These are phyloP conservation scores for Dendrolimus kikuchii DNA, from an alignment of 1,140 invertebrate genomes.

Conservation along the genomic window DNA sequence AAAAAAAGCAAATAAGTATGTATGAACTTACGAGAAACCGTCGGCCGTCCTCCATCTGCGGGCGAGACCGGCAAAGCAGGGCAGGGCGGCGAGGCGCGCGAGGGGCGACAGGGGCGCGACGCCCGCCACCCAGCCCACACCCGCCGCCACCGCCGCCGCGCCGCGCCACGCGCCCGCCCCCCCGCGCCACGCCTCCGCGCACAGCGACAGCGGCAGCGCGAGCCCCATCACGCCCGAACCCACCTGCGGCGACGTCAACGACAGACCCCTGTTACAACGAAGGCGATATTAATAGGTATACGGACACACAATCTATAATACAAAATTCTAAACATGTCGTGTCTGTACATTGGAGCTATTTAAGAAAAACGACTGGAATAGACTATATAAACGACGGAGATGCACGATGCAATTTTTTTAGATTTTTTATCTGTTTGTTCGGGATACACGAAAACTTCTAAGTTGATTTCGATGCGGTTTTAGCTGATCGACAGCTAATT, in stretches of 20 bases:
- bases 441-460: no score
- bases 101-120: slow-evolving; percentile 9
- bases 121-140: slow-evolving; percentile 31
- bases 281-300: slow-evolving; percentile 2
- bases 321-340: no score
- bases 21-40: slow-evolving; percentile 34
- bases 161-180: slow-evolving; percentile 19
- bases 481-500: no score
- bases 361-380: no score
- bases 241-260: slow-evolving; percentile 36
- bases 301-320: not conserved
- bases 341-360: no score
- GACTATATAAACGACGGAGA: no score
- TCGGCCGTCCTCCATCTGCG: slow-evolving; percentile 20
- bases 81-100: slow-evolving; percentile 9
- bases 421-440: no score
- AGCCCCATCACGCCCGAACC: slow-evolving; percentile 29
- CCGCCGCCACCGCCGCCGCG: slow-evolving; percentile 26
- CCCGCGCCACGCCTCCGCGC: slow-evolving; percentile 23
- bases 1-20: not conserved
- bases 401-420: no score
- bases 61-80: slow-evolving; percentile 20
- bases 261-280: slow-evolving; percentile 34
- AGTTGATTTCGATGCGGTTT: no score
- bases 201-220: slow-evolving; percentile 23